Base-by-base conservation (phyloP, 2,888 invertebrate genomes). In the Nycteola revayana region DNA sequence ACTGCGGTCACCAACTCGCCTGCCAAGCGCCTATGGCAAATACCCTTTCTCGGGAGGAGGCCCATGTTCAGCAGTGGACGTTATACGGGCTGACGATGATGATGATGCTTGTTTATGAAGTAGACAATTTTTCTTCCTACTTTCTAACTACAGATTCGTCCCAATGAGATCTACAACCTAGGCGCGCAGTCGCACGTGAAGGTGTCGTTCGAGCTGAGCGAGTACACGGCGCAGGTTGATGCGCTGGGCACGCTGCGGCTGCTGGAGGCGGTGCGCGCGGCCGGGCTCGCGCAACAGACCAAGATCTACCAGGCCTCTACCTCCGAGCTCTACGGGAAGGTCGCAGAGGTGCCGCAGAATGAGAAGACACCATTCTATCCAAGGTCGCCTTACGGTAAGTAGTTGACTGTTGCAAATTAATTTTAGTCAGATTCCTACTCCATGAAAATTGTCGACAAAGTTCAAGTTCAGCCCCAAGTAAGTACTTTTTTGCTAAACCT, bases 161-260 rank as follows among this genome's bases (percentile, higher is more conserved):
- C 99, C 0, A 93, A 93, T 20, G 99, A 99, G 87, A 96, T 99
- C 51, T 99, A 99, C 77, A 99, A 99, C 88, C 90, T 99, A 46
- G 99, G 98, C 1, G 99, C 99, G 0, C 99, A 99, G 75, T 98
- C 98, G 54, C 99, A 99, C 82, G 99, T 99, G 1, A 99, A 99
- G 88, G 98, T 98, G 21, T 99, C 99, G 0, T 99, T 99, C 74
- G 99, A 99, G 70, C 89, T 99, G 42, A 98, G 98, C 63, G 99
- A 99, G 83, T 99, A 99, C 69, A 99, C 99, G 0, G 98, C 99
- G 0, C 98, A 99, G 88, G 98, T 98, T 1, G 98, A 98, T 79
- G 98, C 95, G 0, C 92, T 98, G n/a, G 98, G 98, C 7, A 97
- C 98, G 0, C 88, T 98, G 10, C 90, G 98, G 50, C 86, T 98